Evolutionary conservation across 2,888 invertebrate species (phyloP), one percentile per base, ranked within the genome.

Genomic region (Halocaridina rubra): DNA sequence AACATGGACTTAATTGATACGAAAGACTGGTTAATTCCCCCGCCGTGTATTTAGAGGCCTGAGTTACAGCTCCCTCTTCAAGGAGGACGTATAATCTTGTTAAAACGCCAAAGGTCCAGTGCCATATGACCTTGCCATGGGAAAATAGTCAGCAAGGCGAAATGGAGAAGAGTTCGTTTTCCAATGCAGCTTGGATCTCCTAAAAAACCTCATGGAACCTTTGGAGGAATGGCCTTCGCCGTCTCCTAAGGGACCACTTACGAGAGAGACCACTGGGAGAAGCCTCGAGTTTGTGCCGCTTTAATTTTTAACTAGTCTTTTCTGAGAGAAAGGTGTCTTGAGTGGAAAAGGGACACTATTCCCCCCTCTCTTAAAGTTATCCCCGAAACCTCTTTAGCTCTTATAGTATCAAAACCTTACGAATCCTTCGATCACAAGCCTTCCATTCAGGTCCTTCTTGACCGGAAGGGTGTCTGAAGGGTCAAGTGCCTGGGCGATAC

Each of bases 241-340:
- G 75, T 19, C 19, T 75, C 75, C 75, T 57, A 24, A 53, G 75
- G 53, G 75, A 57, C 22, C 75, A 57, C 24, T 75, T 75, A 27
- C 13, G 16, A 16, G 30, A 53, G 29, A 57, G 59, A n/a, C 75
- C 53, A 57, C 67, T 27, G 22, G 29, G 29, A 0, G 33, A 33
- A 33, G 33, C 24, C 13, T 71, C 71, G 71, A 19, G 71, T 71
- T 32, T 27, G n/a, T 16, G 71, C 33, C 32, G 71, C 71, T 71
- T 71, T 33, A 71, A 71, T 71, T 71, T 71, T 71, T 71, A 71
- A 71, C 71, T 71, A 71, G 71, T 71, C 71, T 33, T 71, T 71
- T 71, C 71, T 22, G 71, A 71, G 71, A 71, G 71, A 22, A 19
- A 13, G 33, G 4, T 1, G 19, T 22, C 5, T 53, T 71, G 30